These are phyloP conservation scores for Linhomoeus sp. DNA, from an alignment of 2,888 invertebrate species.

Conservation along the genomic window DNA sequence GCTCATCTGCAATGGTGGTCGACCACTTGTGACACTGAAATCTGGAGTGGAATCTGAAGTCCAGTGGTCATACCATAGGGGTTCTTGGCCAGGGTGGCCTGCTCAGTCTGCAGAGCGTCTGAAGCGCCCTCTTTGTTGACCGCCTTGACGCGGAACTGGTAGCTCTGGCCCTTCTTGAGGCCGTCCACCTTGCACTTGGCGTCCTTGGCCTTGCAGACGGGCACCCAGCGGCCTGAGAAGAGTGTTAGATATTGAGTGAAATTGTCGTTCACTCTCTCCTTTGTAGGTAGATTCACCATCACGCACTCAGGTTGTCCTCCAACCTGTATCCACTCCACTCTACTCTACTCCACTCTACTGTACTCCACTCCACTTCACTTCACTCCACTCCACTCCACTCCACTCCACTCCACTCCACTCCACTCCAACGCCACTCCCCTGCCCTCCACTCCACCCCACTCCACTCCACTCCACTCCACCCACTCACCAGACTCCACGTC, in stretches of 20 bases:
- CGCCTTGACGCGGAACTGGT: slow-evolving; percentile 37
- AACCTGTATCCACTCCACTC: too few relatives aligned
- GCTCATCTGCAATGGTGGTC: slow-evolving; percentile 45
- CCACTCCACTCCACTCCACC: too few relatives aligned
- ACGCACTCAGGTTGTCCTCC: too few relatives aligned
- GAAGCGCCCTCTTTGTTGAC: slow-evolving; percentile 37
- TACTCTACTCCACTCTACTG: too few relatives aligned
- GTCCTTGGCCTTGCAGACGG: slow-evolving; percentile 51
- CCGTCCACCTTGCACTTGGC: slow-evolving; percentile 43
- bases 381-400: too few relatives aligned
- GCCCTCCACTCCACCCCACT: too few relatives aligned
- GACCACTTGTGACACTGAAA: background rate
- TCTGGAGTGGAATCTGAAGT: too few relatives aligned
- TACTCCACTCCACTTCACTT: too few relatives aligned
- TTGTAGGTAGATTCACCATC: background rate
- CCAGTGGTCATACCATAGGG: slow-evolving; percentile 37
- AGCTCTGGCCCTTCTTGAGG: slow-evolving; percentile 27
- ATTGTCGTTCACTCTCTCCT: too few relatives aligned
- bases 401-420: too few relatives aligned
- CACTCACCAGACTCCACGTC: slow-evolving; percentile 75
- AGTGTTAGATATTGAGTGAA: slow-evolving; percentile 6
- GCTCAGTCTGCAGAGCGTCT: slow-evolving; percentile 32
- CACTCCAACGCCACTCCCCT: too few relatives aligned
- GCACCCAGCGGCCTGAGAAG: slow-evolving; percentile 61
- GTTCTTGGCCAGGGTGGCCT: slow-evolving; percentile 35